A percentile compares a stretch with the other conserved stretches of the same genome.
Evolutionary conservation across 2,888 invertebrate genomes (phyloP).

Genomic region (Eretmocerus hayati): DNA sequence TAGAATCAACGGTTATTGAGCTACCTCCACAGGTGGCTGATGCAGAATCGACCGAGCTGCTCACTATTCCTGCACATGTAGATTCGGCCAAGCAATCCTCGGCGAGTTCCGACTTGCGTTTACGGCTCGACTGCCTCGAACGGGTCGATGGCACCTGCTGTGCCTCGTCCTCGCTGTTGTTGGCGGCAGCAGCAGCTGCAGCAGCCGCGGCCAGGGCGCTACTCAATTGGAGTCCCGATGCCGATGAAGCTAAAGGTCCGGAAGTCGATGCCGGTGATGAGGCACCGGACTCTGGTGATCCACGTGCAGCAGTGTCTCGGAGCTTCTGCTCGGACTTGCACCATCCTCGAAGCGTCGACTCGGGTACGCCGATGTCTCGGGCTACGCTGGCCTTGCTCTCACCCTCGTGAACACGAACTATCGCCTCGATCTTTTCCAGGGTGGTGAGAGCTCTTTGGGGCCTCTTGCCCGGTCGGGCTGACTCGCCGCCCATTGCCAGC

Average conservation of each 20-base stretch:
- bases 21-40: no score
- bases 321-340: constrained; percentile 79
- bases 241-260: no score
- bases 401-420: constrained; percentile 75
- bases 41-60: no score
- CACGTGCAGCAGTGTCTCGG: constrained; percentile 63
- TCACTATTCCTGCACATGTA: no score
- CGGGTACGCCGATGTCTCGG: constrained; percentile 77
- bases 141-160: no score
- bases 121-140: no score
- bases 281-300: constrained; percentile 50
- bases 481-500: constrained; percentile 43
- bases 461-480: constrained; percentile 38
- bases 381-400: constrained; percentile 83
- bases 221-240: no score
- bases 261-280: neutral
- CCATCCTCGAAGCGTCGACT: constrained; percentile 81
- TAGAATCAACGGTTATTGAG: no score
- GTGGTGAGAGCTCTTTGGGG: constrained; percentile 72
- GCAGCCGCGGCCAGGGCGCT: no score
- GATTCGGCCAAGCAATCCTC: no score
- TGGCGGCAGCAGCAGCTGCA: neutral
- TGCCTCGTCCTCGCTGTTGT: neutral
- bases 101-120: no score
- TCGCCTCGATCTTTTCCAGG: constrained; percentile 72